A percentile compares a stretch with the other conserved stretches of the same genome.
Conservation (phyloP, 2,113 vertebrate species). For the Cyrtonyx montezumae region DNA sequence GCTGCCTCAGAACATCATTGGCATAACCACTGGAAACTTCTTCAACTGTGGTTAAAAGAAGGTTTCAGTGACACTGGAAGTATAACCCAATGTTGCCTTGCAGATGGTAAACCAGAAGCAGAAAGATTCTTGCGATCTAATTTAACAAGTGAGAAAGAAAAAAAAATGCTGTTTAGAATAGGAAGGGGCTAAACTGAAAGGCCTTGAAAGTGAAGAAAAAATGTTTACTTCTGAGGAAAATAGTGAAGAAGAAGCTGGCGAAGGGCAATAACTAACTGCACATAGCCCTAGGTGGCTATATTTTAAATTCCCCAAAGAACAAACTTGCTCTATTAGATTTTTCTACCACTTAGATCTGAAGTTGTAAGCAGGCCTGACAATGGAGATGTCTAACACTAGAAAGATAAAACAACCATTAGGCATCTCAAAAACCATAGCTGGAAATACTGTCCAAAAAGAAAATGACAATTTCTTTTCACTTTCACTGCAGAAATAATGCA, state of each 20-base stretch:
- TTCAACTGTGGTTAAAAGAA: neutral
- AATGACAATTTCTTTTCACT: conserved; percentile 63
- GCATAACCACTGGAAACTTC: neutral
- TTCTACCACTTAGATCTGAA: conserved; percentile 40
- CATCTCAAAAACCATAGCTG: neutral
- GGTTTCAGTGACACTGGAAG: neutral
- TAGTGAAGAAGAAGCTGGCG: neutral
- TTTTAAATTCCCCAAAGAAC: neutral
- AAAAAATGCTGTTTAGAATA: neutral
- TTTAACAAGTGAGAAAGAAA: neutral
- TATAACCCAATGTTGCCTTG: neutral
- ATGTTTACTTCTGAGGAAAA: neutral
- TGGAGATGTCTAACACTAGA: neutral
- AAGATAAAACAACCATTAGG: conserved; percentile 49
- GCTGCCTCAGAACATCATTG: neutral
- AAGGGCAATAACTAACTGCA: conserved; percentile 36
- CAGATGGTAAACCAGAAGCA: neutral
- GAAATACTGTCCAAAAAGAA: neutral
- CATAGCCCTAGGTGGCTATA: conserved; percentile 42
- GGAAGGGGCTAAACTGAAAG: neutral
- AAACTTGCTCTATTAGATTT: conserved; percentile 42
- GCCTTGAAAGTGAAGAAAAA: conserved; percentile 4
- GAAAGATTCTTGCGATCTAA: neutral
- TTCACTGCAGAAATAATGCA: conserved; percentile 34
- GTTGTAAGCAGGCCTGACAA: neutral